These are phyloP conservation scores for Ctenomys sociabilis DNA, from an alignment of 2,113 vertebrate species.

Conservation along the genomic window DNA sequence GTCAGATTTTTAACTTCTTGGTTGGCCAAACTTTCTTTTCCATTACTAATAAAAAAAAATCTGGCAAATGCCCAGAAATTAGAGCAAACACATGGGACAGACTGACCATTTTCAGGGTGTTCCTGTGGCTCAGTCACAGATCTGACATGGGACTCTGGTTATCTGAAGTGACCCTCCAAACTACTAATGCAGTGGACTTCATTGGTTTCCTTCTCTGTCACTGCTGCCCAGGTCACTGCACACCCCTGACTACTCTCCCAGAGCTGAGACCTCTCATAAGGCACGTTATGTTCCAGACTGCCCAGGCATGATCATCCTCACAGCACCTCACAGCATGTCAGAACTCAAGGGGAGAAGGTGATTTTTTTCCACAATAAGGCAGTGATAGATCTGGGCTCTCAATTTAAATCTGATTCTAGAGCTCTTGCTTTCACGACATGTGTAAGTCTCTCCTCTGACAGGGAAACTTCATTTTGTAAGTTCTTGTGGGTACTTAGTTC, in stretches of 20 bases:
- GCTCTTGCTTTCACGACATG: not conserved
- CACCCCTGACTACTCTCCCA: not conserved
- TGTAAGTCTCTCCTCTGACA: not conserved
- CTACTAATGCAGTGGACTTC: not conserved
- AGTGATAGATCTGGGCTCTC: not conserved
- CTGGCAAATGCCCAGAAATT: not conserved
- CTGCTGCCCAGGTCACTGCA: not conserved
- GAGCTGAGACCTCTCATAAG: not conserved
- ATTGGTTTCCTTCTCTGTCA: not conserved
- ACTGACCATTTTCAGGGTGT: not conserved
- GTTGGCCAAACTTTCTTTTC: not conserved
- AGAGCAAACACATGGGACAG: not conserved
- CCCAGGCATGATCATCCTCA: not conserved
- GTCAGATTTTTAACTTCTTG: not conserved
- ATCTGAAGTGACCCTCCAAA: not conserved
- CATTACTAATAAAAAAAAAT: not conserved
- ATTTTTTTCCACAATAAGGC: not conserved
- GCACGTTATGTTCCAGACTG: not conserved
- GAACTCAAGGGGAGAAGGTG: not conserved
- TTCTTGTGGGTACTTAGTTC: not conserved
- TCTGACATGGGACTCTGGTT: not conserved
- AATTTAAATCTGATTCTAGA: not conserved
- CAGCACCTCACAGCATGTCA: not conserved
- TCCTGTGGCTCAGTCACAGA: not conserved
- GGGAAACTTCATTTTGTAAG: not conserved